phyloP scores from a whole-genome alignment of 2,113 vertebrate genomes.

The Neolamprologus modestus region DNA sequence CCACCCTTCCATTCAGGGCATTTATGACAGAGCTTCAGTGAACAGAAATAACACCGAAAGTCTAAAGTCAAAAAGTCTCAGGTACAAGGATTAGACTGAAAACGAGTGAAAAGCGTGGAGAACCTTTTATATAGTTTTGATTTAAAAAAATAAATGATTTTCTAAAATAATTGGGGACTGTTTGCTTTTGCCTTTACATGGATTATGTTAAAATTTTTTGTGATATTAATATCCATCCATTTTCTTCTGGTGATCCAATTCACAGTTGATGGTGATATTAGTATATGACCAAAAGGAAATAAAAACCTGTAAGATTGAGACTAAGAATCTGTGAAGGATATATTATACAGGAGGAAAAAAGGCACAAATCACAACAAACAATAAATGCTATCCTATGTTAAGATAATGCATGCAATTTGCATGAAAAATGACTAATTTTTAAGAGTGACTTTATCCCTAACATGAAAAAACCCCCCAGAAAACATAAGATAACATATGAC shows the following conservation, averaged over 20 bases:
- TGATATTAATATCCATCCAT: background rate
- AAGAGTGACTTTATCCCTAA: background rate
- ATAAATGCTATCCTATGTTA: background rate
- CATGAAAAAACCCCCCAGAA: fast-evolving
- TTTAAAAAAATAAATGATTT: fast-evolving
- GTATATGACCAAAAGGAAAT: background rate
- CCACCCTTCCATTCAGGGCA: background rate
- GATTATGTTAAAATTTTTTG: background rate
- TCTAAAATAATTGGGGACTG: background rate
- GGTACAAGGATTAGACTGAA: background rate
- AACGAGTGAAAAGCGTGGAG: fast-evolving
- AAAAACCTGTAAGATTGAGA: background rate
- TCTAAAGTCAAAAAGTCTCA: background rate
- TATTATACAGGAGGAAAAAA: background rate
- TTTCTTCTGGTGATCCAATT: background rate
- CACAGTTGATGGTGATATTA: background rate
- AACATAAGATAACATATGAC: background rate
- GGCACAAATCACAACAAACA: background rate
- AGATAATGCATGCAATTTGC: background rate
- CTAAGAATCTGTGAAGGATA: background rate
- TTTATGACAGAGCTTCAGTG: background rate
- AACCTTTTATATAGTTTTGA: background rate
- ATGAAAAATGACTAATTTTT: background rate
- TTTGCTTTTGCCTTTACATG: background rate
- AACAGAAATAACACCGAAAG: background rate